Base-by-base conservation (phyloP, 2,888 invertebrate species). In the Allolobophora icterica region DNA sequence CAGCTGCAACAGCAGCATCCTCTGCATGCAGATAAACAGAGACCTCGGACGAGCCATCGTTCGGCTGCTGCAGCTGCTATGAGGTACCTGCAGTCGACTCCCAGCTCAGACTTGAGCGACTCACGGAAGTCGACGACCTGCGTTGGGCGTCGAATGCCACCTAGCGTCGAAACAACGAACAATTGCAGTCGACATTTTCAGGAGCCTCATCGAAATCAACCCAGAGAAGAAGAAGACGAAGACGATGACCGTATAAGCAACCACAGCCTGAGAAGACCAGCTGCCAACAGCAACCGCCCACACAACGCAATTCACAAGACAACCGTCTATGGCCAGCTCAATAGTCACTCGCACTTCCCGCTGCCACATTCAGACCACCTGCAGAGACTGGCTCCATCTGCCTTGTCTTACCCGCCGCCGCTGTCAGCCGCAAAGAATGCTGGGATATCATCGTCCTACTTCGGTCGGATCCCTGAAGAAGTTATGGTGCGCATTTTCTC, bases 401-500 rank as follows among this genome's bases (percentile, higher is more conserved):
- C n/a, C n/a, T 0, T 71, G 71, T 1, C 52, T 52, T 52, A 52
- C 24, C 71, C 30, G 2, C 71, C 71, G 15, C 71, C 30, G 30
- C 71, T 11, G 4, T 71, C 71, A 30, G n/a, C n/a, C 71, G n/a
- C 30, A 11, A 71, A 71, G n/a, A 71, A n/a, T 11, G 30, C 8
- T n/a, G n/a, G 30, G 30, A 30, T 1, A 5, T n/a, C 42, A n/a
- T 30, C 40, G 19, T 93, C 94, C n/a, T 93, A 93, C 21, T 95
- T 95, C 92, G 94, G 94, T 91, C 92, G 93, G 33, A 95, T 97
- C 89, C 96, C 97, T 0, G 97, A 97, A 94, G 97, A 97, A 90
- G 95, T 97, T 19, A 96, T 97, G 21, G 95, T 97, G 52, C 96
- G 96, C 94, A 96, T 98, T 91, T 97, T 97, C 93, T 96, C 96